These are phyloP conservation scores for Pseudomyrmex cubaensis DNA, from an alignment of 1,140 invertebrate genomes.

Conservation along the genomic window DNA sequence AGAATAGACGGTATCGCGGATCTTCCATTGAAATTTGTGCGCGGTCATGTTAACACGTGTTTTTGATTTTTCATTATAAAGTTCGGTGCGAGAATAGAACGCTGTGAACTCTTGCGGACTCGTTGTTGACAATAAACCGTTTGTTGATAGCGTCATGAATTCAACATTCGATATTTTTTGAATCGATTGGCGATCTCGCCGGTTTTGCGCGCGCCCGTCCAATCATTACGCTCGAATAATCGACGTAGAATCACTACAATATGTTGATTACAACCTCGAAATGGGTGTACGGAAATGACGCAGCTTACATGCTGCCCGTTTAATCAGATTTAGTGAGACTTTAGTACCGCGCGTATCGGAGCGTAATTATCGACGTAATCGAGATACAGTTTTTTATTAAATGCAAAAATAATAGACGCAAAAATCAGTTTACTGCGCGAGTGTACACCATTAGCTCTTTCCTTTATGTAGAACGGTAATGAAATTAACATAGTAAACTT, in stretches of 20 bases:
- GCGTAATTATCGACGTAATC: constrained; percentile 34
- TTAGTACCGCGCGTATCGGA: constrained; percentile 32
- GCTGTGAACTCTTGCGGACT: constrained; percentile 46
- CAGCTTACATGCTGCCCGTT: constrained; percentile 52
- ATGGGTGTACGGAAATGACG: constrained; percentile 56
- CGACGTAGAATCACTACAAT: constrained; percentile 37
- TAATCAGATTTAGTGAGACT: constrained; percentile 51
- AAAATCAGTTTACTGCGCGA: not conserved
- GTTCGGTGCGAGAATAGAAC: constrained; percentile 1
- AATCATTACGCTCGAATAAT: constrained; percentile 57
- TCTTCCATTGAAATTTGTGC: constrained; percentile 48
- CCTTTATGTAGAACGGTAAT: not conserved
- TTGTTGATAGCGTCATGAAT: constrained; percentile 63
- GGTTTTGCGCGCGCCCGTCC: constrained; percentile 27
- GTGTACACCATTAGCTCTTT: not conserved
- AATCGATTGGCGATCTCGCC: constrained; percentile 37
- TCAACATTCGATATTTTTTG: constrained; percentile 41
- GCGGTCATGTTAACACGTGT: constrained; percentile 51
- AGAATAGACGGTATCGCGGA: constrained; percentile 7
- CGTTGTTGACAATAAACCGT: constrained; percentile 39
- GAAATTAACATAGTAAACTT: not conserved
- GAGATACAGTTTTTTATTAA: constrained; percentile 8
- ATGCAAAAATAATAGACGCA: not conserved
- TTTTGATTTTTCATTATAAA: constrained; percentile 59
- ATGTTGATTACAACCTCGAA: constrained; percentile 54